Percentiles rank a stretch among this genome's conserved stretches.
Conservation (phyloP, 2,888 invertebrate species). For the Epirrhoe tristata region DNA sequence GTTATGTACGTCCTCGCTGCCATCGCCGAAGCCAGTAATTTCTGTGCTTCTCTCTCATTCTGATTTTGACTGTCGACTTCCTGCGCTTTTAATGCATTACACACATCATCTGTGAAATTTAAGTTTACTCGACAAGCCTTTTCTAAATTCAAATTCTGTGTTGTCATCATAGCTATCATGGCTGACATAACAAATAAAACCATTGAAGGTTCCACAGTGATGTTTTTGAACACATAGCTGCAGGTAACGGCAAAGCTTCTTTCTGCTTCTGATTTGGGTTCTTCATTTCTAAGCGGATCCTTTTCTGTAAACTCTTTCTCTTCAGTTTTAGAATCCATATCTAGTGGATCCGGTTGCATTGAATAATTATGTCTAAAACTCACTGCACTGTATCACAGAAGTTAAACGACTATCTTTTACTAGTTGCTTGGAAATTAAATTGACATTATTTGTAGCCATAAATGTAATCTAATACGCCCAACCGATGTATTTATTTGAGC, state of each 20-base stretch:
- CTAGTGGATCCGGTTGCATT: not conserved
- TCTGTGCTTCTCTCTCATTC: conserved; percentile 87
- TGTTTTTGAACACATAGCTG: conserved; percentile 50
- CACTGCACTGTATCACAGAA: conserved; percentile 29
- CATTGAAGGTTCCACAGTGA: conserved; percentile 71
- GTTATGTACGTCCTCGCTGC: conserved; percentile 93
- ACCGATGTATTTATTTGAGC: conserved; percentile 29
- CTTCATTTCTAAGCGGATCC: conserved; percentile 41
- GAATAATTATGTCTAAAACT: conserved; percentile 8
- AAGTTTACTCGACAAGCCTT: conserved; percentile 94
- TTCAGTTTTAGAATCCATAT: conserved; percentile 32
- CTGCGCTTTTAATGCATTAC: conserved; percentile 88
- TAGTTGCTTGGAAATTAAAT: conserved; percentile 18
- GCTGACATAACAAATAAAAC: conserved; percentile 57
- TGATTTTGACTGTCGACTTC: conserved; percentile 82
- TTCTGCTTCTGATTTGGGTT: conserved; percentile 36
- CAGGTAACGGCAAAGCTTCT: conserved; percentile 53
- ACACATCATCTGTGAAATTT: conserved; percentile 88
- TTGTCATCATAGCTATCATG: conserved; percentile 87
- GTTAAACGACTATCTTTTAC: conserved; percentile 31
- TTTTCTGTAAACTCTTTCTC: conserved; percentile 40
- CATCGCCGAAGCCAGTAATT: conserved; percentile 89
- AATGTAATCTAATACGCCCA: conserved; percentile 26
- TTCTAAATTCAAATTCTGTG: conserved; percentile 92
- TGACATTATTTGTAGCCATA: conserved; percentile 15